Evolutionary conservation across 37 sponge, comb jelly and placozoan genomes (phyloP), one percentile per base, ranked within the genome.

Genomic region (Cliona cf. orientalis): DNA sequence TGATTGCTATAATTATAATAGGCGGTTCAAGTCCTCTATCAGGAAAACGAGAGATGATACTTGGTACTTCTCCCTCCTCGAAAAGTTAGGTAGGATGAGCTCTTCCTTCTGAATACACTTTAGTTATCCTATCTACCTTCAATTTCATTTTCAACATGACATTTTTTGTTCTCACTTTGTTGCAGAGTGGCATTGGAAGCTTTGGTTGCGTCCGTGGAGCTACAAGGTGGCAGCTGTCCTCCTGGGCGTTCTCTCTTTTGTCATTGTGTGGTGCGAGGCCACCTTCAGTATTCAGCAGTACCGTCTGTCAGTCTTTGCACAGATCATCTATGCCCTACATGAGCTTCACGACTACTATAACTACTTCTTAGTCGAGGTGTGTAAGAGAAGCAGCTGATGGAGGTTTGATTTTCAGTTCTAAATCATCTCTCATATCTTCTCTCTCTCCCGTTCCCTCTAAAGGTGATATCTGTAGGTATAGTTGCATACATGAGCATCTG

Each of bases 401-500:
- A 63, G n/a, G n/a, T n/a, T n/a, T 49, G 53, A 19, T 49, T 49
- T 49, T 49, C 9, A n/a, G n/a, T n/a, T n/a, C n/a, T n/a, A n/a
- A n/a, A n/a, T n/a, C n/a, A n/a, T n/a, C n/a, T n/a, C n/a, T n/a
- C n/a, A n/a, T n/a, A n/a, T n/a, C n/a, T n/a, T n/a, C n/a, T n/a
- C n/a, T n/a, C n/a, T n/a, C n/a, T n/a, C n/a, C n/a, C n/a, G n/a
- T n/a, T n/a, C n/a, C 35, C n/a, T 26, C 2, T 46, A 66, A 55
- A 69, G 69, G 44, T 53, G 5, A 29, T 81, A 11, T 95, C 91
- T 69, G 80, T 98, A 7, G 37, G 65, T 0, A 62, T 87, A 3
- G 92, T 99, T 61, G 97, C 90, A 49, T 99, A 96, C 78, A 67
- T 99, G 60, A 89, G 95, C 57, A 46, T 94, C 34, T 99, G 99